Percentiles rank a stretch among this genome's conserved stretches.
phyloP scores from a whole-genome alignment of 2,797 vertebrate species.

The Myotis pilosus region DNA sequence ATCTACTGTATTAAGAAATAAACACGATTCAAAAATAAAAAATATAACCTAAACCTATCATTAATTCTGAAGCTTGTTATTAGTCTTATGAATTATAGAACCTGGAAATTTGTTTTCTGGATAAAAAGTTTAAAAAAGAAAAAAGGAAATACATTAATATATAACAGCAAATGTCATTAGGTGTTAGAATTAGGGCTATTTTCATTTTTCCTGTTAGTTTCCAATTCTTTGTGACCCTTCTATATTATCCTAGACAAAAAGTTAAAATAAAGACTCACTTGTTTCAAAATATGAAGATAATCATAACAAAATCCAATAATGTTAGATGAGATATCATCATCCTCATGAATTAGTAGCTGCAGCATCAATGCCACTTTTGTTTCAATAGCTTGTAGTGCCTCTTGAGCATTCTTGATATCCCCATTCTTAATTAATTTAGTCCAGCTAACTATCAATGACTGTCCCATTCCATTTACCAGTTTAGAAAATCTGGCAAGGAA shows the following conservation, averaged over 20 bases:
- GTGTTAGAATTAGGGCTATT: not conserved
- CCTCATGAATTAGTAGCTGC: constrained; percentile 94
- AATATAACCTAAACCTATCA: not conserved
- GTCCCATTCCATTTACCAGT: constrained; percentile 97
- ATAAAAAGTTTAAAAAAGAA: not conserved
- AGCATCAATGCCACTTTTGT: constrained; percentile 94
- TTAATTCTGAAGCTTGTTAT: not conserved
- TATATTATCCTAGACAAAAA: not conserved
- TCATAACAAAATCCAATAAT: constrained; percentile 98
- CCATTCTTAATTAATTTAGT: constrained; percentile 92
- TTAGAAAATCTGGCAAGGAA: constrained; percentile 98
- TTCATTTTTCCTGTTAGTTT: constrained; percentile 20
- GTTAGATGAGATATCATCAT: constrained; percentile 98
- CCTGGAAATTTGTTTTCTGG: not conserved
- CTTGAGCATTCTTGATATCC: constrained; percentile 89
- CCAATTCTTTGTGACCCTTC: not conserved
- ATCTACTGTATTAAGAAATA: not conserved
- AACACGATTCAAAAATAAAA: constrained; percentile 3
- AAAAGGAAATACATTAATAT: not conserved
- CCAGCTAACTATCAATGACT: constrained; percentile 97
- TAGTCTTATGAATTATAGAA: not conserved
- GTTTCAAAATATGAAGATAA: constrained; percentile 98
- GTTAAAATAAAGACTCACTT: constrained; percentile 84
- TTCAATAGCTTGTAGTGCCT: constrained; percentile 92
- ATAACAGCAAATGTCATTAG: not conserved